Conservation (phyloP, 2,888 invertebrate genomes). For the Augochlorella aurata region DNA sequence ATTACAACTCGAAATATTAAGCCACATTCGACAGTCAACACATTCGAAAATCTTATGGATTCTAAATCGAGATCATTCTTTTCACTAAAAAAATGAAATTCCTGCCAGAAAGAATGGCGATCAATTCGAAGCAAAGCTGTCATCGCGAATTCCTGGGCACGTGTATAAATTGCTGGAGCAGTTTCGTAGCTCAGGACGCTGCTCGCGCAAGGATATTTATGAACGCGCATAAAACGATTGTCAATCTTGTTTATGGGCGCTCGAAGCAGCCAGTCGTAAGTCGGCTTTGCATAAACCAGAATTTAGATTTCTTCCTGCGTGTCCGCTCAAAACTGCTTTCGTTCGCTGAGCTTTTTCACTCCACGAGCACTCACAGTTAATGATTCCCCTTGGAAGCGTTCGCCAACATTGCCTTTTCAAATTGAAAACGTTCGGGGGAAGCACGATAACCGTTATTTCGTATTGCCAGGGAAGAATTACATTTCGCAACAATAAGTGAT, state of each 20-base stretch:
- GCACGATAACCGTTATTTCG: neutral
- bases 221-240: neutral
- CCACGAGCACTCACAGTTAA: neutral
- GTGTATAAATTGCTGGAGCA: neutral
- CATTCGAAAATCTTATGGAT: no score
- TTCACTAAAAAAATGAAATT: no score
- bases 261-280: neutral
- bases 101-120: neutral
- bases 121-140: neutral
- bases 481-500: neutral
- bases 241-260: conserved; percentile 6
- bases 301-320: neutral
- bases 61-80: no score
- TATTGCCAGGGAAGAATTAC: neutral
- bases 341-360: neutral
- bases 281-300: neutral
- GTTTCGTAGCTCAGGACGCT: neutral
- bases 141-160: neutral
- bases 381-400: neutral
- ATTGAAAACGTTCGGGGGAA: neutral
- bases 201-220: neutral
- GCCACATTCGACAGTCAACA: no score
- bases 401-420: neutral
- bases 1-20: no score
- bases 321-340: neutral